Percentiles rank a stretch among this genome's conserved stretches.
Conservation (phyloP, 2,888 invertebrate genomes). For the Rotaria magnacalcarata region DNA sequence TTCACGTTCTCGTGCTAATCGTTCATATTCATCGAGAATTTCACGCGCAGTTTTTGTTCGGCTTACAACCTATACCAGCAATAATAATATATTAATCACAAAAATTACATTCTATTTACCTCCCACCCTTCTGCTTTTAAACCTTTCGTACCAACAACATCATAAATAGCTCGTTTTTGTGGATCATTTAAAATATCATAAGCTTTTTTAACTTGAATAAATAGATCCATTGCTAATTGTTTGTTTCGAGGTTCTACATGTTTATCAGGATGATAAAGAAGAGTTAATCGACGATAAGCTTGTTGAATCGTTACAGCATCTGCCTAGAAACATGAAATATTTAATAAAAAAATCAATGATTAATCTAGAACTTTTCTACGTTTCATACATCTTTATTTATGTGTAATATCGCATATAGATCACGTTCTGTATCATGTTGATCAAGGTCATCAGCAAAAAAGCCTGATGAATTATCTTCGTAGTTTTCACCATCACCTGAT, state of each 20-base stretch:
- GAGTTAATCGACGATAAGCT: conserved; percentile 83
- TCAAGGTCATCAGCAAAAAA: conserved; percentile 48
- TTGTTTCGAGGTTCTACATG: conserved; percentile 77
- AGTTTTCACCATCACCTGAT: background rate
- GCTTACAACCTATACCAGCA: conserved; percentile 65
- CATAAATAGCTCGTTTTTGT: conserved; percentile 88
- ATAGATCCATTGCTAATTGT: conserved; percentile 78
- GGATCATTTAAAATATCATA: conserved; percentile 85
- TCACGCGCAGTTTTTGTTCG: conserved; percentile 86
- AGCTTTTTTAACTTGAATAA: conserved; percentile 75
- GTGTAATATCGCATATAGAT: conserved; percentile 52
- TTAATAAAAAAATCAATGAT: too few relatives aligned
- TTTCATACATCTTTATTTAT: conserved; percentile 50
- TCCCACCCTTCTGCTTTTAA: conserved; percentile 92
- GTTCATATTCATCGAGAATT: conserved; percentile 91
- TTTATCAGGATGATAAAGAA: conserved; percentile 93
- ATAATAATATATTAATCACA: background rate
- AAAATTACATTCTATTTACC: conserved; percentile 59
- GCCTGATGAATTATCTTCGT: background rate
- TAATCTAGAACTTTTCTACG: too few relatives aligned
- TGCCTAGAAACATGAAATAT: conserved; percentile 66
- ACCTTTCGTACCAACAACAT: conserved; percentile 79
- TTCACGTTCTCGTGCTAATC: conserved; percentile 68
- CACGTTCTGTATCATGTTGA: conserved; percentile 50
- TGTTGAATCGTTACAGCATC: conserved; percentile 82